Conservation (phyloP, 1,140 invertebrate species). For the Calycopis cecrops region DNA sequence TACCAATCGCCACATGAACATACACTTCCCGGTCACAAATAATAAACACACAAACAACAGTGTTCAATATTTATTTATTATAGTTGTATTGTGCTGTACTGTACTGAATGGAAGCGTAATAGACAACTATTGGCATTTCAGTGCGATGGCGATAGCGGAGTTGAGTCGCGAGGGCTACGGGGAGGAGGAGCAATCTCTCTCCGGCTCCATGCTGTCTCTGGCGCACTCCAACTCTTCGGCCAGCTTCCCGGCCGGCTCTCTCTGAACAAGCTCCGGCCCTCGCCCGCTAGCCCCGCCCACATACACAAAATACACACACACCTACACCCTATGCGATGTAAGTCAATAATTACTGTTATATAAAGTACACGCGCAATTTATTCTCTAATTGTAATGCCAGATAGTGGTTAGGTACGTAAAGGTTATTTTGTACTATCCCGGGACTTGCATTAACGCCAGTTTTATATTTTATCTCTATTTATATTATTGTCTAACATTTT, state of each 20-base stretch:
- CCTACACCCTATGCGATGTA: no score
- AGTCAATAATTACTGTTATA: conserved; percentile 1
- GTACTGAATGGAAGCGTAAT: not conserved
- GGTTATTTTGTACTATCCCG: conserved; percentile 10
- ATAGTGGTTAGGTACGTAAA: not conserved
- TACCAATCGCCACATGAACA: no score
- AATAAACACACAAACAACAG: no score
- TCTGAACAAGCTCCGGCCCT: conserved; percentile 72
- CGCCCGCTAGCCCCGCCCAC: no score
- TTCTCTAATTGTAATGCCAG: conserved; percentile 8
- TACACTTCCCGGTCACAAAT: no score
- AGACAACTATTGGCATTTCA: conserved; percentile 58
- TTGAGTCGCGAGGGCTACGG: conserved; percentile 89
- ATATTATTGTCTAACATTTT: not conserved
- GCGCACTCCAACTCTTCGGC: conserved; percentile 95
- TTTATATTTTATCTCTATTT: not conserved
- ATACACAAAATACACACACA: no score
- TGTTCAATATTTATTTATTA: no score
- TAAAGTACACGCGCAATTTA: conserved; percentile 8
- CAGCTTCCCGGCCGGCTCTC: conserved; percentile 89
- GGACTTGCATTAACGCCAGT: conserved; percentile 8
- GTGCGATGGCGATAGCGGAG: conserved; percentile 92
- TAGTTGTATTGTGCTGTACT: no score
- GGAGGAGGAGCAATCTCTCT: conserved; percentile 92
- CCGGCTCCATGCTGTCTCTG: conserved; percentile 95